Base-by-base conservation (phyloP, 2,797 vertebrate genomes). In the Melanotaenia maccullochi region DNA sequence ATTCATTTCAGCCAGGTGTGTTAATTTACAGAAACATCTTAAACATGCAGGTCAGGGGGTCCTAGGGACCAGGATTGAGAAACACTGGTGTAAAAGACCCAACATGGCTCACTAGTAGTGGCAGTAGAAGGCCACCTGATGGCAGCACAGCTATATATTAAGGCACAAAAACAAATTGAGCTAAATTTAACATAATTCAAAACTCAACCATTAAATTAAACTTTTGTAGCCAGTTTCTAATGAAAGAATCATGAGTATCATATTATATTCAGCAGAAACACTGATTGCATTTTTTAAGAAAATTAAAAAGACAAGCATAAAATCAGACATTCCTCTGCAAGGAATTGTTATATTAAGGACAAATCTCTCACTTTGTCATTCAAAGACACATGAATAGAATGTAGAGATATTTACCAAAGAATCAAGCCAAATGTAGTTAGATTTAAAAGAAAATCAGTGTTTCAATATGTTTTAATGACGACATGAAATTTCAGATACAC, bases 41-140 rank as follows among this genome's bases (percentile, higher is more conserved):
- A n/a, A 47, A 47, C 42, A 18, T 20, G 4, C 18, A 44, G 5
- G 42, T 16, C 16, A 44, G 16, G 16, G 42, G 42, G 5, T 18
- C 16, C 4, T 2, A 7, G 4, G 6, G 5, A 20, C 42, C 42
- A n/a, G 11, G 24, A 28, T 9, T 25, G n/a, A 30, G 4, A 52
- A 59, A 30, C 60, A 66, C 72, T 57, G 60, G 16, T 4, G 16
- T 20, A 1, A 32, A 58, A 20, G 16, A 9, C n/a, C 62, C 51
- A 40, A 28, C 68, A 65, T 6, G 0, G 1, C 59, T 69, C 33
- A 33, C 9, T 40, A 60, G 66, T 62, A 81, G 58, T 75, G 1
- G 5, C 7, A 25, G 0, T 1, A 47, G 44, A 22, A 57, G 5
- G 6, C 89, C 92, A 90, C 66, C 79, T 93, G 91, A 72, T 84